phyloP scores from a whole-genome alignment of 37 sponge, comb jelly and placozoan genomes.

The Lycopodina hypogea region DNA sequence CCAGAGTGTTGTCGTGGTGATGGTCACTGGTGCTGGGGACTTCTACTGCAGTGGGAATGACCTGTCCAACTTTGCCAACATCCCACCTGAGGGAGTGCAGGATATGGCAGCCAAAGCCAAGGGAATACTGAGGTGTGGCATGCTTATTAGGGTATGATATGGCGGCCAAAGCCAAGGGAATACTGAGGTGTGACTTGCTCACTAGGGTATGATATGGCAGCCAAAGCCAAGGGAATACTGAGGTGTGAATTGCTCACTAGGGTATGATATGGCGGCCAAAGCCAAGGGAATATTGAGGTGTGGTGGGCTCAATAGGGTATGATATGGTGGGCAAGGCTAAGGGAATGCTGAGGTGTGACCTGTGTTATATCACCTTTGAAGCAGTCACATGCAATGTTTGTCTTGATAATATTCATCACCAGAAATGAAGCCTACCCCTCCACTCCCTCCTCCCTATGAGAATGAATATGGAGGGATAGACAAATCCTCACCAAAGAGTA shows the following conservation, averaged over 20 bases:
- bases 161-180: constrained; percentile 52
- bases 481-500: no score
- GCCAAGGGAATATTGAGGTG: constrained; percentile 53
- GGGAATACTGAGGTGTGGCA: constrained; percentile 39
- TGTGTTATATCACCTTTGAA: background rate
- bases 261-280: constrained; percentile 42
- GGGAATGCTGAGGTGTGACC: constrained; percentile 40
- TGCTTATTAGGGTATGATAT: background rate
- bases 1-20: constrained; percentile 57
- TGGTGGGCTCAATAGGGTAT: background rate
- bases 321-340: constrained; percentile 53
- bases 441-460: no score
- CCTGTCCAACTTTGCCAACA: constrained; percentile 78
- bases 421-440: no score
- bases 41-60: constrained; percentile 96
- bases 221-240: constrained; percentile 45
- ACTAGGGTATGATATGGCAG: constrained; percentile 28
- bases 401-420: no score
- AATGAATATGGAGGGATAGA: no score
- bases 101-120: constrained; percentile 64
- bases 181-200: constrained; percentile 42
- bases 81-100: constrained; percentile 74
- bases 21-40: constrained; percentile 88
- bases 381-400: no score
- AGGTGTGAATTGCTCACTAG: constrained; percentile 13